These are phyloP conservation scores for Kryptopterus vitreolus DNA, from an alignment of 2,797 vertebrate genomes.

Conservation along the genomic window DNA sequence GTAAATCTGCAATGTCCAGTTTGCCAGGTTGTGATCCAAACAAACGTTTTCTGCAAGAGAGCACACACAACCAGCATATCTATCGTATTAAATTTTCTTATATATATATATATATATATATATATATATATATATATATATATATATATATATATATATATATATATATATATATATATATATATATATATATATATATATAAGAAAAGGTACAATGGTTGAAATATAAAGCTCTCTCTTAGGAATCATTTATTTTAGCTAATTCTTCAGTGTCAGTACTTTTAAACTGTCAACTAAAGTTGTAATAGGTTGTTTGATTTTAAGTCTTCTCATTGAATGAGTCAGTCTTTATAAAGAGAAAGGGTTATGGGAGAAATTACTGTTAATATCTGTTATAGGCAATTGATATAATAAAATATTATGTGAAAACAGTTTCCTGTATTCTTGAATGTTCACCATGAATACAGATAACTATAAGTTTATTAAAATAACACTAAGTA, in stretches of 20 bases:
- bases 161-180: too few relatives aligned
- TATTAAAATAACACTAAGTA: too few relatives aligned
- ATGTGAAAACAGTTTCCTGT: background rate
- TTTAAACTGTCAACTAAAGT: background rate
- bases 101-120: too few relatives aligned
- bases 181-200: too few relatives aligned
- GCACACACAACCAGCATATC: background rate
- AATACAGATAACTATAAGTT: too few relatives aligned
- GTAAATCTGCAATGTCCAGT: slow-evolving; percentile 81
- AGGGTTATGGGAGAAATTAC: background rate
- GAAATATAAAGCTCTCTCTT: background rate
- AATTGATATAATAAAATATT: background rate
- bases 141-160: too few relatives aligned
- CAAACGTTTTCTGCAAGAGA: slow-evolving; percentile 76
- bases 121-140: too few relatives aligned
- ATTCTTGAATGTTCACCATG: too few relatives aligned
- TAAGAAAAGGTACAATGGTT: background rate
- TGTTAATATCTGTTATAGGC: background rate
- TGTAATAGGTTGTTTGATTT: background rate
- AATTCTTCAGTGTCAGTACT: background rate
- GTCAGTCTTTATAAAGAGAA: background rate
- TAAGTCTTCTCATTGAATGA: background rate
- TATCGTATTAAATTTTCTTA: background rate
- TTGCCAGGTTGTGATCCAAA: slow-evolving; percentile 76
- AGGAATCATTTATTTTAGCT: background rate